phyloP scores from a whole-genome alignment of 2,113 vertebrate genomes.

The Hystrix brachyura region DNA sequence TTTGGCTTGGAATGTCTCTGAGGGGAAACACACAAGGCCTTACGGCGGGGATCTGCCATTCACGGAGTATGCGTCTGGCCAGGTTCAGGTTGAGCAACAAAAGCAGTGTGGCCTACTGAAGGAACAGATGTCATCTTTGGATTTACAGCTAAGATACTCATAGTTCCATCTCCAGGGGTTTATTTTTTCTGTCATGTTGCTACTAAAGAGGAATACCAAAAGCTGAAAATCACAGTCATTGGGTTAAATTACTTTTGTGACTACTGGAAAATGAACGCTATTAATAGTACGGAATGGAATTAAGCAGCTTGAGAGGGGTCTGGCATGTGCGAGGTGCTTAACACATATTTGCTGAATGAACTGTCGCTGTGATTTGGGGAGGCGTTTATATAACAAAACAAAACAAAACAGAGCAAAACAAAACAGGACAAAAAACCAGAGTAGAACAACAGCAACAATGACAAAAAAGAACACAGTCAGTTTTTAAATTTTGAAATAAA shows the following conservation, averaged over 20 bases:
- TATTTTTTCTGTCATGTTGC: neutral
- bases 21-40: neutral
- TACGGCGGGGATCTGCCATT: neutral
- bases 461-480: neutral
- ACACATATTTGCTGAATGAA: neutral
- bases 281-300: neutral
- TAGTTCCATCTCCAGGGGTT: neutral
- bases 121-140: neutral
- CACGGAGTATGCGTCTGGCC: neutral
- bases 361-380: neutral
- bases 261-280: neutral
- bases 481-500: slow-evolving; percentile 10
- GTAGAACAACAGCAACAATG: neutral
- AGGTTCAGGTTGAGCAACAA: neutral
- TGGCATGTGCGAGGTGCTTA: neutral
- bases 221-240: neutral
- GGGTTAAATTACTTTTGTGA: neutral
- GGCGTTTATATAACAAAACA: neutral
- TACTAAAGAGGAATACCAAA: neutral
- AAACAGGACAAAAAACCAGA: neutral
- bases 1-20: neutral
- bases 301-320: too few relatives aligned
- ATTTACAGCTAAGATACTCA: neutral
- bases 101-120: neutral
- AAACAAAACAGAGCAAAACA: neutral